Evolutionary conservation across 2,888 invertebrate species (phyloP).

Genomic region (Aporophyla lueneburgensis): DNA sequence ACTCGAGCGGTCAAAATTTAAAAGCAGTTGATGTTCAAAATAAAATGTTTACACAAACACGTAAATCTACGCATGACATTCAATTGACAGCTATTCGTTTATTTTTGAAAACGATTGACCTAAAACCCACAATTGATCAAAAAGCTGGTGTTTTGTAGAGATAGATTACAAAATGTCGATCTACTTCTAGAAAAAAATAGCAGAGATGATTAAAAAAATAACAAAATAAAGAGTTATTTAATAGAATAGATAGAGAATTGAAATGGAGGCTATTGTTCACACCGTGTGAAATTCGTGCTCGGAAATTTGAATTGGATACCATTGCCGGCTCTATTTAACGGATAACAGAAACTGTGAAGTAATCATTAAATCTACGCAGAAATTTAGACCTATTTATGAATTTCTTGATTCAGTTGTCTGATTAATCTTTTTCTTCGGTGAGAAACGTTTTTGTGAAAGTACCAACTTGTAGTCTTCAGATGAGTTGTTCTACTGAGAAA

Average conservation of each 20-base stretch:
- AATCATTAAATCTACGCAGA: slow-evolving; percentile 62
- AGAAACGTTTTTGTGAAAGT: slow-evolving; percentile 23
- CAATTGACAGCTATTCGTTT: not conserved
- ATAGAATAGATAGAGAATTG: slow-evolving; percentile 68
- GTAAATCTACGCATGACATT: slow-evolving; percentile 27
- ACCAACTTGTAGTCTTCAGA: slow-evolving; percentile 4
- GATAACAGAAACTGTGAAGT: slow-evolving; percentile 67
- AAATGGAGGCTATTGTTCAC: slow-evolving; percentile 76
- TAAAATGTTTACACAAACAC: slow-evolving; percentile 15
- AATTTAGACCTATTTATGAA: slow-evolving; percentile 39
- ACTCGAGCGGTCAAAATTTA: slow-evolving; percentile 29
- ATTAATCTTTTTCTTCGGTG: slow-evolving; percentile 11
- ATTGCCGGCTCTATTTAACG: slow-evolving; percentile 68
- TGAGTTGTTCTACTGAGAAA: slow-evolving; percentile 5
- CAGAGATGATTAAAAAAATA: slow-evolving; percentile 54
- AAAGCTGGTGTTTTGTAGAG: slow-evolving; percentile 21
- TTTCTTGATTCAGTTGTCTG: slow-evolving; percentile 31
- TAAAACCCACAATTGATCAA: slow-evolving; percentile 16
- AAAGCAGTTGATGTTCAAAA: slow-evolving; percentile 18
- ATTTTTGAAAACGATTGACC: slow-evolving; percentile 49
- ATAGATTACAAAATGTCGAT: slow-evolving; percentile 44
- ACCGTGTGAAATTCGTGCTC: slow-evolving; percentile 77
- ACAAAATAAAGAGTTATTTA: slow-evolving; percentile 69
- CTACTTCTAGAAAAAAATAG: slow-evolving; percentile 45
- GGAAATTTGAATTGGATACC: slow-evolving; percentile 70